A percentile compares a stretch with the other conserved stretches of the same genome.
Evolutionary conservation across 2,888 invertebrate species (phyloP).

Genomic region (Scotopteryx bipunctaria): DNA sequence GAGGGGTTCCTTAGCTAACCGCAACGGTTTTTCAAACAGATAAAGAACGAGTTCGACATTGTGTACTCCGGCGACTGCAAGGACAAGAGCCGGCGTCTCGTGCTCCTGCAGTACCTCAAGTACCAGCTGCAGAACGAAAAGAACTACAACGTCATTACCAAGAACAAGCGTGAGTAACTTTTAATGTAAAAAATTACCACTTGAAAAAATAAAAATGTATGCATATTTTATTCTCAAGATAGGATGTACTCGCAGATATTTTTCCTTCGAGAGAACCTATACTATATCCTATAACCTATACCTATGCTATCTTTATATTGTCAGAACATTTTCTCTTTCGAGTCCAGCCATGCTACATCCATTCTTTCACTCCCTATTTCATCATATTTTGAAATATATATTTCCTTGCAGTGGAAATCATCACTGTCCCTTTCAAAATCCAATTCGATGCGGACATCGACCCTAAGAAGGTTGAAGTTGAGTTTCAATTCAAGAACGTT

Average conservation of each 20-base stretch:
- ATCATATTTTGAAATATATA: neutral
- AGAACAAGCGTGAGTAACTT: conserved; percentile 77
- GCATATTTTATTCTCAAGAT: too few relatives aligned
- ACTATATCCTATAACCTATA: too few relatives aligned
- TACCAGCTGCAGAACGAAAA: conserved; percentile 58
- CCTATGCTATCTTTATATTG: too few relatives aligned
- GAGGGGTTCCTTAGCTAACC: too few relatives aligned
- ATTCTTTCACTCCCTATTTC: too few relatives aligned
- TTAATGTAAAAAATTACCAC: too few relatives aligned
- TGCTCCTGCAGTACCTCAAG: conserved; percentile 71
- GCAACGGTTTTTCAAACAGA: conserved; percentile 45
- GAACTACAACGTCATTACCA: conserved; percentile 76
- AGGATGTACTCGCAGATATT: too few relatives aligned
- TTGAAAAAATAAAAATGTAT: too few relatives aligned
- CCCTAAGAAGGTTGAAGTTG: conserved; percentile 81
- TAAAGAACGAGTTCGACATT: conserved; percentile 79
- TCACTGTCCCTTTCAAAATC: conserved; percentile 73
- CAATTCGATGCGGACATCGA: conserved; percentile 83
- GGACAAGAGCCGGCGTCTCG: conserved; percentile 81
- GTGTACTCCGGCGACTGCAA: conserved; percentile 83
- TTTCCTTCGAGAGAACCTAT: too few relatives aligned
- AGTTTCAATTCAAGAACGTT: conserved; percentile 81
- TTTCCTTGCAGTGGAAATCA: conserved; percentile 76
- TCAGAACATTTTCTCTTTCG: too few relatives aligned
- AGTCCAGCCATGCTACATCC: too few relatives aligned